Percentiles rank a stretch among this genome's conserved stretches.
phyloP scores from a whole-genome alignment of 2,888 invertebrate species.

The Papilio gigon region DNA sequence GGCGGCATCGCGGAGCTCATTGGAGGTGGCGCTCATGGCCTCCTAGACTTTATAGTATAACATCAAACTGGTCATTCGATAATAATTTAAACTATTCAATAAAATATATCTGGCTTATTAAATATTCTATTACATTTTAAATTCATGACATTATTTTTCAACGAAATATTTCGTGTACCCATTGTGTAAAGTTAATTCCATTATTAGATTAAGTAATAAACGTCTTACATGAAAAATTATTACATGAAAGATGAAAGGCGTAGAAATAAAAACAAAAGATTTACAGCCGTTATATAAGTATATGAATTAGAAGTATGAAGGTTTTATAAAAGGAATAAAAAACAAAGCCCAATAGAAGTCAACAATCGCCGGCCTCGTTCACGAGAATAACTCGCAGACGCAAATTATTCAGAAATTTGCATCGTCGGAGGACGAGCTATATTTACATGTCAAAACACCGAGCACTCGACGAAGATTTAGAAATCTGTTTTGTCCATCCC shows the following conservation, averaged over 20 bases:
- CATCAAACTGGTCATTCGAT: neutral
- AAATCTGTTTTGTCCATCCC: slow-evolving; percentile 20
- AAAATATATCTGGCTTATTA: neutral
- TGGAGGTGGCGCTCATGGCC: slow-evolving; percentile 19
- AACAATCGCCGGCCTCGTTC: slow-evolving; percentile 24
- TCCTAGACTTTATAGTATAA: slow-evolving; percentile 26
- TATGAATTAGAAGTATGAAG: neutral
- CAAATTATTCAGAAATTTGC: slow-evolving; percentile 28
- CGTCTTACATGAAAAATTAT: too few relatives aligned
- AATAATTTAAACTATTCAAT: neutral
- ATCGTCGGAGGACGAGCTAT: slow-evolving; percentile 1
- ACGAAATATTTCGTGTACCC: too few relatives aligned
- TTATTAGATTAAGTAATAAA: too few relatives aligned
- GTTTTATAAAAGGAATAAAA: slow-evolving; percentile 5
- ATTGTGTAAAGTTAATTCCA: too few relatives aligned
- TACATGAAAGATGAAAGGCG: too few relatives aligned
- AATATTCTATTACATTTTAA: neutral
- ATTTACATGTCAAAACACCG: slow-evolving; percentile 32
- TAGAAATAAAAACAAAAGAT: too few relatives aligned
- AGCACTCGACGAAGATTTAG: slow-evolving; percentile 17
- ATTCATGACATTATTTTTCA: too few relatives aligned
- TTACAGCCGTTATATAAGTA: too few relatives aligned
- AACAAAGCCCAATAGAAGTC: slow-evolving; percentile 16
- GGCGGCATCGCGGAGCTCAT: slow-evolving; percentile 20
- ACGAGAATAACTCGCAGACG: slow-evolving; percentile 17